Evolutionary conservation across 1,140 invertebrate species (phyloP), one percentile per base, ranked within the genome.

Genomic region (Lepidurus packardi): DNA sequence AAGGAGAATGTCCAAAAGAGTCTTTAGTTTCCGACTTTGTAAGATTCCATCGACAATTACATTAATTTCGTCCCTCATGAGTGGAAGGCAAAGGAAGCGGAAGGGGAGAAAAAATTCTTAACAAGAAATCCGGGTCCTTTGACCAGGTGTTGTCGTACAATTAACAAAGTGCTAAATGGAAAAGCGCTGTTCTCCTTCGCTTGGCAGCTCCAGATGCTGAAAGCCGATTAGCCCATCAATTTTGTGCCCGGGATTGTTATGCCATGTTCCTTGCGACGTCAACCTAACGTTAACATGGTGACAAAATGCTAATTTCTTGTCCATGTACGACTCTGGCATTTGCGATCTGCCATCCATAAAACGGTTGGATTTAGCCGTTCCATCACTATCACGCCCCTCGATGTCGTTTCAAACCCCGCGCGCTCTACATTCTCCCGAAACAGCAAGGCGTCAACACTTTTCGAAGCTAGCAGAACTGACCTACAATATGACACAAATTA

Each of bases 121-220:
- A 65, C 53, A 65, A 65, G 53, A 16, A 65, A 16, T 65, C 53
- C 53, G 53, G 53, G 16, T 16, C 53, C 9, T 65, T 65, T 65
- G 53, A 65, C 53, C 53, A 65, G 53, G 53, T 65, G 53, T 65
- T 65, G 53, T 65, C 16, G 53, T 16, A 65, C 53, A 65, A 21
- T 65, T 65, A 65, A 65, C 53, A 65, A 65, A 65, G 53, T 65
- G 53, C 53, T 65, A 65, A 65, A 65, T 65, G 53, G 53, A 65
- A 65, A 65, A 65, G 53, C 53, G 53, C 21, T 65, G 53, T 65
- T 65, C 53, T 65, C 21, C 53, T 65, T 65, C 53, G 53, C 53
- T 21, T 65, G 53, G 53, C 53, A 65, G 13, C 53, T 21, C 53
- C 53, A 65, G 53, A 65, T 65, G 53, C 53, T 65, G 53, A 16